phyloP scores from a whole-genome alignment of 64 coral and sea anemone genomes.

The Pocillopora damicornis region DNA sequence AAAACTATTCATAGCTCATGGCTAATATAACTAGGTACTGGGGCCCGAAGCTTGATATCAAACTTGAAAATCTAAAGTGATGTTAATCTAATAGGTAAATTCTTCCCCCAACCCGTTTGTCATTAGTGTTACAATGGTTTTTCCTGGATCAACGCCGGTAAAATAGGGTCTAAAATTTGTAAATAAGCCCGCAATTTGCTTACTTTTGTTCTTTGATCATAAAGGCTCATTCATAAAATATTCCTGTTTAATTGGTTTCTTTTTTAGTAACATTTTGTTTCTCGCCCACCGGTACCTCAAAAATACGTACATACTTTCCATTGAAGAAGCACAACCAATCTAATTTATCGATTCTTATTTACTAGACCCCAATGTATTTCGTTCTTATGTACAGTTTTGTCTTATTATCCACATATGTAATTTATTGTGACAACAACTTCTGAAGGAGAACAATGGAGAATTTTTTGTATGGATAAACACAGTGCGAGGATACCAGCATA shows the following conservation, averaged over 20 bases:
- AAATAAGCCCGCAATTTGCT: background rate
- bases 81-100: too few species aligned
- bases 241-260: background rate
- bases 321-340: background rate
- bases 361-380: background rate
- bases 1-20: background rate
- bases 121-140: too few species aligned
- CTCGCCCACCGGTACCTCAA: too few species aligned
- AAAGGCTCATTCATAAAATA: background rate
- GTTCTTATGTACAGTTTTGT: background rate
- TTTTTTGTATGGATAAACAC: slow-evolving; percentile 10
- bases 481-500: background rate
- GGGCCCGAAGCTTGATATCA: too few species aligned
- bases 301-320: background rate
- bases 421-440: background rate
- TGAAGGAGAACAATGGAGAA: background rate
- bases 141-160: too few species aligned
- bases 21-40: background rate
- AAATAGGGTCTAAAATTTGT: background rate
- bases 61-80: too few species aligned
- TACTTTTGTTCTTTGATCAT: background rate
- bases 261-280: background rate
- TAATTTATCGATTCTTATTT: background rate
- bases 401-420: background rate
- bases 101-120: too few species aligned